Conservation (phyloP, 2,888 invertebrate genomes). For the Lacanobia wlatinum region DNA sequence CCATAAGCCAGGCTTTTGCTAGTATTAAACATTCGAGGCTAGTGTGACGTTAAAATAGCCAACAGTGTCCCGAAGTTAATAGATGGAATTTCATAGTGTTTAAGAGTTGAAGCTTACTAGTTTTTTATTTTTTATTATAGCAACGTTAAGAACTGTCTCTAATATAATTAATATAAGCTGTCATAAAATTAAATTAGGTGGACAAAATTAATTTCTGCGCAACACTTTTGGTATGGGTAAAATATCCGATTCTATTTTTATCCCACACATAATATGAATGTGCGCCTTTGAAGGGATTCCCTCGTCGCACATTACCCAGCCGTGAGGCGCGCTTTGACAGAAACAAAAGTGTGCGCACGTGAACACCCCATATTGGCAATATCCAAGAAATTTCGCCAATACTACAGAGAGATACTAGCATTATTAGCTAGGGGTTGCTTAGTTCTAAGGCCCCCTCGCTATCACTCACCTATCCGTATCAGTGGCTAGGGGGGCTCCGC, state of each 20-base stretch:
- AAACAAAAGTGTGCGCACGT: slow-evolving; percentile 87
- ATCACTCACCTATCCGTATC: slow-evolving; percentile 90
- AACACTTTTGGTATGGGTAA: neutral
- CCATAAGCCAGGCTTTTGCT: slow-evolving; percentile 47
- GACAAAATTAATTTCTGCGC: neutral
- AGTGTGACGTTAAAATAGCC: slow-evolving; percentile 45
- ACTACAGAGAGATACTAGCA: slow-evolving; percentile 86
- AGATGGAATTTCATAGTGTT: slow-evolving; percentile 20
- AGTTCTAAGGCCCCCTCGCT: slow-evolving; percentile 85
- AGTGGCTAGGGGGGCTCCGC: slow-evolving; percentile 73
- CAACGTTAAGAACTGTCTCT: too few relatives aligned
- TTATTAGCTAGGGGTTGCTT: slow-evolving; percentile 89
- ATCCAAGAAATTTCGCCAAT: slow-evolving; percentile 88
- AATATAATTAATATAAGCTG: too few relatives aligned
- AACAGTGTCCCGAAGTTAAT: slow-evolving; percentile 12
- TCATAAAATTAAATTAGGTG: too few relatives aligned
- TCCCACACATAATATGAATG: slow-evolving; percentile 48
- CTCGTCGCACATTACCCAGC: slow-evolving; percentile 54
- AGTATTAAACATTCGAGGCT: slow-evolving; percentile 46
- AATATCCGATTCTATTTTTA: slow-evolving; percentile 39
- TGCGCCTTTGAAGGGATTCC: slow-evolving; percentile 58
- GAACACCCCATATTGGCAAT: slow-evolving; percentile 89
- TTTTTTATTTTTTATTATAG: too few relatives aligned
- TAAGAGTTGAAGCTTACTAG: neutral
- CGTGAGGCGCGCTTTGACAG: slow-evolving; percentile 75